These are phyloP conservation scores for Salvelinus fontinalis DNA, from an alignment of 2,113 vertebrate species.

Conservation along the genomic window DNA sequence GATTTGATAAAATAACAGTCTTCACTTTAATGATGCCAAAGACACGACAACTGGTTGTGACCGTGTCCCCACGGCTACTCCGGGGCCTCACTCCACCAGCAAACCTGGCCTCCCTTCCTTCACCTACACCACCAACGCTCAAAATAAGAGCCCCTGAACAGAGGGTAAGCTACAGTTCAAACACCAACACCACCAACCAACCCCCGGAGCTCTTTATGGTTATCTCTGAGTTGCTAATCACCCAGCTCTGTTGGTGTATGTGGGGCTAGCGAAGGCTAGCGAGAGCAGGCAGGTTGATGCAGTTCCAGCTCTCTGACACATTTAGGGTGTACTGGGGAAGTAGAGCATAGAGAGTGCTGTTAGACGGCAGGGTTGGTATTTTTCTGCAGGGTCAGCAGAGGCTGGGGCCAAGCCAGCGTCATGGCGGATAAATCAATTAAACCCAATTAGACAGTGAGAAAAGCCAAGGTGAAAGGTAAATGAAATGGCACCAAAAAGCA, in stretches of 20 bases:
- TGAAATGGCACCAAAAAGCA: constrained; percentile 34
- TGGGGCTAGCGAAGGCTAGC: constrained; percentile 26
- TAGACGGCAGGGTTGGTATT: constrained; percentile 60
- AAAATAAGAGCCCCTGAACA: constrained; percentile 17
- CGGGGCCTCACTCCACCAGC: constrained; percentile 25
- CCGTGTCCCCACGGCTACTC: constrained; percentile 35
- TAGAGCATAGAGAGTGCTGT: constrained; percentile 36
- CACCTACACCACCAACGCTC: not conserved
- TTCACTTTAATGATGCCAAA: no score
- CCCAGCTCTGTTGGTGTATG: constrained; percentile 42
- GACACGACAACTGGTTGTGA: not conserved
- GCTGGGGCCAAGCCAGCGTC: constrained; percentile 61
- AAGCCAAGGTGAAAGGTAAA: constrained; percentile 62
- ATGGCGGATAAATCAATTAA: constrained; percentile 72
- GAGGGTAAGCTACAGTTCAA: constrained; percentile 1
- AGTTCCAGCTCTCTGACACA: constrained; percentile 59
- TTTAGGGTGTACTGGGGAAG: constrained; percentile 31
- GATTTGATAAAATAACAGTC: no score
- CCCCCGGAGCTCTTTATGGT: constrained; percentile 42
- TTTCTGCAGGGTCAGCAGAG: constrained; percentile 76
- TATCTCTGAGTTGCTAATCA: constrained; percentile 52
- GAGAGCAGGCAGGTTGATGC: constrained; percentile 57
- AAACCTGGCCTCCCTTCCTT: constrained; percentile 31
- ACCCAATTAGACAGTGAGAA: constrained; percentile 69
- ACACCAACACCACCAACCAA: not conserved